Evolutionary conservation across 2,113 vertebrate species (phyloP).

Genomic region (Guaruba guarouba): DNA sequence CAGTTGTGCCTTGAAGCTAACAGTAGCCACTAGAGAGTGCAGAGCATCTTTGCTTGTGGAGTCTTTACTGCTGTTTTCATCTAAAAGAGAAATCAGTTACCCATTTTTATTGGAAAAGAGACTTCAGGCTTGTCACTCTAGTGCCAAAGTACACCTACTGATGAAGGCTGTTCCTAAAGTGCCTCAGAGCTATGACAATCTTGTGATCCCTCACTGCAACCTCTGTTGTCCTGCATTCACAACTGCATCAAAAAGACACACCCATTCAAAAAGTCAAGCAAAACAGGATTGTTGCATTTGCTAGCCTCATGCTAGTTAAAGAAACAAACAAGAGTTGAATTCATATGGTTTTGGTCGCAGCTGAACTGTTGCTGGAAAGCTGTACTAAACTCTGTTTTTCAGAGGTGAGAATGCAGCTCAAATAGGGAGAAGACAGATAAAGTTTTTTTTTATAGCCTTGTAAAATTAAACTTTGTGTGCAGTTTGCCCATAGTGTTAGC

Average conservation of each 20-base stretch:
- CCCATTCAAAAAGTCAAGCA: neutral
- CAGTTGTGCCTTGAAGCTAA: neutral
- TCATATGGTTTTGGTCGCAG: neutral
- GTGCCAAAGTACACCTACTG: neutral
- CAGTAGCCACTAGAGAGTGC: neutral
- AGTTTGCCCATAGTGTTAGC: neutral
- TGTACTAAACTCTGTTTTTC: neutral
- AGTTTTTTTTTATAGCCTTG: neutral
- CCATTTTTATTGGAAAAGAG: neutral
- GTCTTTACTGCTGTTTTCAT: neutral
- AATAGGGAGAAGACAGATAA: neutral
- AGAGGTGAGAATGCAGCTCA: neutral
- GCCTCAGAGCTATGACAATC: neutral
- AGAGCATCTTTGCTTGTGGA: neutral
- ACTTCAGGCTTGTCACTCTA: neutral
- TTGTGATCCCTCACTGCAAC: neutral
- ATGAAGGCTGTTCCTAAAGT: neutral
- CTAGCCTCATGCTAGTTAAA: neutral
- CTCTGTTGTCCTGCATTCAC: neutral
- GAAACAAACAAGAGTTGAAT: neutral
- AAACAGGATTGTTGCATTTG: neutral
- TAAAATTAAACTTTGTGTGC: constrained; percentile 8
- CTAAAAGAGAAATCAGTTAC: neutral
- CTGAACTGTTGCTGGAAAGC: neutral
- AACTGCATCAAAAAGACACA: neutral